Conservation (phyloP, 2,888 invertebrate species). For the Morpho achilles region DNA sequence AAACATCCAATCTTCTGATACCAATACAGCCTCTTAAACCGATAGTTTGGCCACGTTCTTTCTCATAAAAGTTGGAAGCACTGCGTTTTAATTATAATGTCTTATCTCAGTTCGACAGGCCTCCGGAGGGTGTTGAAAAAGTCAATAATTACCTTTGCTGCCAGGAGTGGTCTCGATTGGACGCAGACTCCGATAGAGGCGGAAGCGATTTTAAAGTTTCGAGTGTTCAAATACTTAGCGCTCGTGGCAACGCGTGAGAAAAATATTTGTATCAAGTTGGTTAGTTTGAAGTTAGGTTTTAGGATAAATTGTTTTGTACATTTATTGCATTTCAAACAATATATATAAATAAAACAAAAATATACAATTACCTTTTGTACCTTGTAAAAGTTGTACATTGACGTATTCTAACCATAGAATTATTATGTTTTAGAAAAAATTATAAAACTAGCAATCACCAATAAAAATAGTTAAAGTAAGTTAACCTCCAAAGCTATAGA, state of each 20-base stretch:
- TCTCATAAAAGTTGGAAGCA: slow-evolving; percentile 28
- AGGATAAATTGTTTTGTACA: no score
- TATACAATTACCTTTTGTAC: no score
- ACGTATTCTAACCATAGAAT: no score
- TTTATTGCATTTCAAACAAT: no score
- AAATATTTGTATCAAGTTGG: neutral
- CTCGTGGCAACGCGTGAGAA: neutral
- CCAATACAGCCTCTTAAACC: no score
- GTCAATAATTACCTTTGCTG: slow-evolving; percentile 72
- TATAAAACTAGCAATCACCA: no score
- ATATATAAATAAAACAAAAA: no score
- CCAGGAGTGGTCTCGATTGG: slow-evolving; percentile 50
- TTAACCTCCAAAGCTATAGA: no score
- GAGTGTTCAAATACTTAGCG: slow-evolving; percentile 1
- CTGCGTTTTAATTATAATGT: slow-evolving; percentile 66
- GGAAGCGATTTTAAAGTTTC: slow-evolving; percentile 22
- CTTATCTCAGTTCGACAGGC: slow-evolving; percentile 67
- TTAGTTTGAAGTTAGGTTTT: neutral
- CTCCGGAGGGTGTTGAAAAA: slow-evolving; percentile 45
- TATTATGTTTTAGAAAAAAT: no score
- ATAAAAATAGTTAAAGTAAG: no score
- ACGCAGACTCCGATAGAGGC: slow-evolving; percentile 8
- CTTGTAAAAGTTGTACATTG: no score
- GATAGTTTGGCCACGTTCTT: neutral
- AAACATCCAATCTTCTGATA: no score